Percentiles rank a stretch among this genome's conserved stretches.
These are phyloP conservation scores for Sander lucioperca DNA, from an alignment of 2,113 vertebrate genomes.

Conservation along the genomic window DNA sequence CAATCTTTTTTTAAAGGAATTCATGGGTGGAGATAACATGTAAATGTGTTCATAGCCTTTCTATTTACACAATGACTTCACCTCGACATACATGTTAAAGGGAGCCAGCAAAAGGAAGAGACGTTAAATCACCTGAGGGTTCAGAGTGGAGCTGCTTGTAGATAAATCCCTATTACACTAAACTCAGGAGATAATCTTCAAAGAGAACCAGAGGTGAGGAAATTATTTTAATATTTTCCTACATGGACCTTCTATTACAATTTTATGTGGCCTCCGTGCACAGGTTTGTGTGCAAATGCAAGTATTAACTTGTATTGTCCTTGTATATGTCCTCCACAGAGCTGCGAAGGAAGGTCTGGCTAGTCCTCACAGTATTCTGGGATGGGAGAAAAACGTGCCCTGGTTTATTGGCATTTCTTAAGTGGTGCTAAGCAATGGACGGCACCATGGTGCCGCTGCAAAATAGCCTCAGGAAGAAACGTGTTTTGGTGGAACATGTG, in stretches of 20 bases:
- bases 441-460: too few relatives aligned
- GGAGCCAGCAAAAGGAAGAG: slow-evolving; percentile 16
- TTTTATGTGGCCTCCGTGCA: background rate
- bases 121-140: slow-evolving; percentile 32
- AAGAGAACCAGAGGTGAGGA: slow-evolving; percentile 35
- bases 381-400: too few relatives aligned
- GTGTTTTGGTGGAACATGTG: too few relatives aligned
- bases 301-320: background rate
- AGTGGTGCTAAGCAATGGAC: too few relatives aligned
- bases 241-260: slow-evolving; percentile 5
- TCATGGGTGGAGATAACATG: slow-evolving; percentile 23
- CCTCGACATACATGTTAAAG: slow-evolving; percentile 30
- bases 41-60: slow-evolving; percentile 67
- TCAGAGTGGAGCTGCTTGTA: slow-evolving; percentile 39
- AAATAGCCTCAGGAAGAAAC: too few relatives aligned
- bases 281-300: background rate
- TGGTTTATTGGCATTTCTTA: too few relatives aligned
- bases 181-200: slow-evolving; percentile 51
- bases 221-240: slow-evolving; percentile 21
- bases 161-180: slow-evolving; percentile 31
- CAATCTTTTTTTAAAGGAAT: slow-evolving; percentile 37
- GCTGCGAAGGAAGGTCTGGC: too few relatives aligned
- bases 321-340: background rate
- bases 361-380: too few relatives aligned
- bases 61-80: slow-evolving; percentile 54